Evolutionary conservation across 1,140 invertebrate species (phyloP).

Genomic region (Helicoverpa zea): DNA sequence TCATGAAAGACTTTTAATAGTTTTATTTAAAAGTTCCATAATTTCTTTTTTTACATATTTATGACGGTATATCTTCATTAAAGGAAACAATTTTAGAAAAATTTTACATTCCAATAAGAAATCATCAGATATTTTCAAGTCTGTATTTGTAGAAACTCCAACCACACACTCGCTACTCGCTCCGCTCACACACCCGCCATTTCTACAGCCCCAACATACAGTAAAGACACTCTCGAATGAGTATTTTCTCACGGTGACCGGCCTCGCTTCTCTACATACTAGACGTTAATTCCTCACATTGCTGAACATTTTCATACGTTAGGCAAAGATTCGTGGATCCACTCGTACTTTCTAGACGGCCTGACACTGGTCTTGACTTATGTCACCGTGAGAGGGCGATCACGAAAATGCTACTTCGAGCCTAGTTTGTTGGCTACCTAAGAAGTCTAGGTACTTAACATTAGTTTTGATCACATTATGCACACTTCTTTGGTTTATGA

Average conservation of each 20-base stretch:
- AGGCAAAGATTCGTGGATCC: slow-evolving; percentile 31
- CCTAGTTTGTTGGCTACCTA: neutral
- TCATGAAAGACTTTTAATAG: too few relatives aligned
- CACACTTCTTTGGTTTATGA: too few relatives aligned
- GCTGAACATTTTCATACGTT: slow-evolving; percentile 61
- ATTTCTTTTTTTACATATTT: too few relatives aligned
- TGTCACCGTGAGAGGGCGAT: slow-evolving; percentile 9
- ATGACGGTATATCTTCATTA: too few relatives aligned
- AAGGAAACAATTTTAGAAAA: too few relatives aligned
- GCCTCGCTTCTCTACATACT: slow-evolving; percentile 57
- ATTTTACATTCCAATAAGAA: too few relatives aligned
- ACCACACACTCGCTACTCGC: neutral
- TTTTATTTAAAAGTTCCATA: too few relatives aligned
- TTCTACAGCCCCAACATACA: slow-evolving; percentile 57
- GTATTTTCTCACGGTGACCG: slow-evolving; percentile 76
- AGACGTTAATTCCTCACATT: slow-evolving; percentile 61
- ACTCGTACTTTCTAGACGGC: slow-evolving; percentile 32
- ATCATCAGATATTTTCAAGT: neutral
- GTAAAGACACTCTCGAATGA: slow-evolving; percentile 67
- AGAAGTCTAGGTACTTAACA: neutral
- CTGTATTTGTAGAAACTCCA: neutral
- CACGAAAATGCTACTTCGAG: neutral
- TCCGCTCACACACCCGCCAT: slow-evolving; percentile 46
- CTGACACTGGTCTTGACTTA: slow-evolving; percentile 25
- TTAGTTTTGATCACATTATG: too few relatives aligned